Percentiles rank a stretch among this genome's conserved stretches.
These are phyloP conservation scores for Kobus ellipsiprymnus DNA, from an alignment of 2,113 vertebrate genomes.

Conservation along the genomic window DNA sequence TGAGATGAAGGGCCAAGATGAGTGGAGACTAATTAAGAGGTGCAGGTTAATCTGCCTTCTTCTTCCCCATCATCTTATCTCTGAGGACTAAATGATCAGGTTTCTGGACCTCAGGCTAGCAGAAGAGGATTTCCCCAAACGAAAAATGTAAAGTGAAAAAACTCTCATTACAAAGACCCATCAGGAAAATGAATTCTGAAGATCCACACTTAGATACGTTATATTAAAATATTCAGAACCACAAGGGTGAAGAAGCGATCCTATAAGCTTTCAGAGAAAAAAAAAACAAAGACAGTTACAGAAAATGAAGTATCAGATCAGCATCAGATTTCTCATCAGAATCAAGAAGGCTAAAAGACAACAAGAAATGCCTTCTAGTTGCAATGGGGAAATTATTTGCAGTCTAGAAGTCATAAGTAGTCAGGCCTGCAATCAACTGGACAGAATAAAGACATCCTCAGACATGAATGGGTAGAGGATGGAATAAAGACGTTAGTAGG, in stretches of 20 bases:
- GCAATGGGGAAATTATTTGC: not conserved
- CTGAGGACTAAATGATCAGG: not conserved
- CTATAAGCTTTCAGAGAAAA: not conserved
- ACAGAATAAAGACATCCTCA: not conserved
- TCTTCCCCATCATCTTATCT: not conserved
- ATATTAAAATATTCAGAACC: not conserved
- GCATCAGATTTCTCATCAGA: not conserved
- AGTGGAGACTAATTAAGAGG: not conserved
- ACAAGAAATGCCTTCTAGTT: not conserved
- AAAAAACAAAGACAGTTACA: not conserved
- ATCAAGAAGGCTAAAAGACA: not conserved
- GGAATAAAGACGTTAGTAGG: not conserved
- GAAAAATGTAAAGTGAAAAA: not conserved
- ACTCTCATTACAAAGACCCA: not conserved
- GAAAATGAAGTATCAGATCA: not conserved
- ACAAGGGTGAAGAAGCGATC: not conserved
- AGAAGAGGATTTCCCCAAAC: not conserved
- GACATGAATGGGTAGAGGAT: not conserved
- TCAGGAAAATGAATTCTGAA: not conserved
- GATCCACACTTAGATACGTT: not conserved
- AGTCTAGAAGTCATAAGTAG: not conserved
- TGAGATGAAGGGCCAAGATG: not conserved
- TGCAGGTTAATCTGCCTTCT: not conserved
- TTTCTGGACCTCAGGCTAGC: not conserved
- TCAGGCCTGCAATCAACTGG: not conserved